These are phyloP conservation scores for Corythoichthys intestinalis DNA, from an alignment of 2,113 vertebrate species.

Conservation along the genomic window DNA sequence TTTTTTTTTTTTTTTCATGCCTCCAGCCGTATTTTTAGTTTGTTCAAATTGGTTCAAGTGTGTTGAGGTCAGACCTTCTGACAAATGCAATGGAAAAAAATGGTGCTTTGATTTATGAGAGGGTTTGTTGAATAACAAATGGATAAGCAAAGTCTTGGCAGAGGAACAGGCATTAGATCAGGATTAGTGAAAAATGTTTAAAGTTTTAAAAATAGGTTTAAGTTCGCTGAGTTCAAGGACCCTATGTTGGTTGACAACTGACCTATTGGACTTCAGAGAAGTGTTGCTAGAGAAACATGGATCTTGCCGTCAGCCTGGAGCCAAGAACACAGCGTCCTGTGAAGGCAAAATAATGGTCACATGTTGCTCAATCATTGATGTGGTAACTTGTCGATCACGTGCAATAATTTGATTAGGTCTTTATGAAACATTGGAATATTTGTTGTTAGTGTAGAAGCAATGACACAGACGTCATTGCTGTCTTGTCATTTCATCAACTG, in stretches of 20 bases:
- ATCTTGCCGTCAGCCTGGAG: slow-evolving; percentile 35
- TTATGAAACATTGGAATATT: background rate
- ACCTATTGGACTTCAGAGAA: background rate
- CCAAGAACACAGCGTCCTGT: slow-evolving; percentile 7
- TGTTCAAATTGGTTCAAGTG: background rate
- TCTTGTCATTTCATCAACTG: slow-evolving; percentile 22
- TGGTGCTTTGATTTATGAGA: background rate
- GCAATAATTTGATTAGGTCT: background rate
- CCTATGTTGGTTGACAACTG: background rate
- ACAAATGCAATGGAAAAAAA: background rate
- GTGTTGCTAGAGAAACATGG: slow-evolving; percentile 1
- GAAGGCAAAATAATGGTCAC: slow-evolving; percentile 54
- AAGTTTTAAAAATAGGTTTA: background rate
- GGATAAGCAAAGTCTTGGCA: no score
- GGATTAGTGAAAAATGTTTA: background rate
- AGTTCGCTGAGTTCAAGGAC: background rate
- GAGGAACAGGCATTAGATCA: background rate
- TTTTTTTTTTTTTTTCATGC: background rate
- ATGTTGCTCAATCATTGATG: background rate
- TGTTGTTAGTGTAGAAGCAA: background rate
- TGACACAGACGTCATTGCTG: background rate
- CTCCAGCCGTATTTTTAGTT: background rate
- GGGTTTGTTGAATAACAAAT: background rate
- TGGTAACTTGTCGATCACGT: background rate
- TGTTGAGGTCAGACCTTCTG: background rate